phyloP scores from a whole-genome alignment of 1,140 invertebrate species.

The Platorchestia sp. region DNA sequence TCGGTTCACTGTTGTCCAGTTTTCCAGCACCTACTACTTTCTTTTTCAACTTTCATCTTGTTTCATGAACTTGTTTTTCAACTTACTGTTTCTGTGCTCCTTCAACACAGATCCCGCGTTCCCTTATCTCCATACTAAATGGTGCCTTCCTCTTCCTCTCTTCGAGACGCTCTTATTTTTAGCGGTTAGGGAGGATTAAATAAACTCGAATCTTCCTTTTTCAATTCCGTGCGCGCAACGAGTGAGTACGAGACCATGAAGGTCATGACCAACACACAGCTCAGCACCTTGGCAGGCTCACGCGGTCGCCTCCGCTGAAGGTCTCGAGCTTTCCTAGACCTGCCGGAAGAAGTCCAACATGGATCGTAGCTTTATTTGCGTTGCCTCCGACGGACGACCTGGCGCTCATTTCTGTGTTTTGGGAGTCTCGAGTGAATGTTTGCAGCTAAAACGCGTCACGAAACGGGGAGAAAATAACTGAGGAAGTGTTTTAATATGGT shows the following conservation, averaged over 20 bases:
- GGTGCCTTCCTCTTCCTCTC: too few relatives aligned
- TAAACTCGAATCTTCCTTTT: too few relatives aligned
- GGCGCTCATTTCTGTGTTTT: background rate
- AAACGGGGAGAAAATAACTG: background rate
- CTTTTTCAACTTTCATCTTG: too few relatives aligned
- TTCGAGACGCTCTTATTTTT: too few relatives aligned
- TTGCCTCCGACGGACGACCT: background rate
- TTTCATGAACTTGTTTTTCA: too few relatives aligned
- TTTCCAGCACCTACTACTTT: too few relatives aligned
- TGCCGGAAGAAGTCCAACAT: conserved; percentile 10
- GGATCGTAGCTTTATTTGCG: background rate
- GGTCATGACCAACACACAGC: background rate
- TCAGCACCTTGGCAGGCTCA: background rate
- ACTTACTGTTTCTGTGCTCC: too few relatives aligned
- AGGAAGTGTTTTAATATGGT: background rate
- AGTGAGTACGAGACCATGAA: background rate
- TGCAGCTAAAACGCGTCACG: background rate
- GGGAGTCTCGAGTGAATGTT: background rate
- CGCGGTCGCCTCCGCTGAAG: background rate
- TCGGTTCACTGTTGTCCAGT: too few relatives aligned
- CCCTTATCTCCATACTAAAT: too few relatives aligned
- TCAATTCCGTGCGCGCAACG: too few relatives aligned
- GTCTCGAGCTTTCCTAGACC: background rate
- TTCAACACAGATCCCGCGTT: too few relatives aligned
- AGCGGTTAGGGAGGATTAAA: too few relatives aligned